phyloP scores from a whole-genome alignment of 2,797 vertebrate genomes.

The Glyptemys insculpta region DNA sequence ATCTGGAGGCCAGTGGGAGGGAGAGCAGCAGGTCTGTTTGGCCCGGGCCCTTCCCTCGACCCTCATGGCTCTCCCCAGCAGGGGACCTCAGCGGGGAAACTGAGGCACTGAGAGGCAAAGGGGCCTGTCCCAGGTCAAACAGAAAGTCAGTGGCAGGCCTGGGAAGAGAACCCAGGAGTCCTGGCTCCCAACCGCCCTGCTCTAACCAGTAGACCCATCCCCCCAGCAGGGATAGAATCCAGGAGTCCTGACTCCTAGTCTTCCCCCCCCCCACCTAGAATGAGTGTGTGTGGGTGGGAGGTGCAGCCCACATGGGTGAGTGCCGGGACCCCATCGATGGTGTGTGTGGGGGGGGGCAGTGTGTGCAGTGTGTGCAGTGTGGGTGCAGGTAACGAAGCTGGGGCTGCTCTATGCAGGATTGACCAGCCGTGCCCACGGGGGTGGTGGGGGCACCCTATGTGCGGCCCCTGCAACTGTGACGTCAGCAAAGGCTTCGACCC shows the following conservation, averaged over 20 bases:
- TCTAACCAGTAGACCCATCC: neutral
- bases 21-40: neutral
- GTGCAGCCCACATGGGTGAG: neutral
- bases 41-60: rapidly evolving
- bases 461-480: slow-evolving; percentile 93
- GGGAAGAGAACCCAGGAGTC: neutral
- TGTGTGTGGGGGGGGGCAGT: rapidly evolving
- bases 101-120: neutral
- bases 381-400: neutral
- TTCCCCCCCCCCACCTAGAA: rapidly evolving
- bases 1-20: neutral
- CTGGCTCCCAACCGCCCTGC: neutral
- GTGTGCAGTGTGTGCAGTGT: neutral
- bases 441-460: slow-evolving; percentile 97
- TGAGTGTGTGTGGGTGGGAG: neutral
- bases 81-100: neutral
- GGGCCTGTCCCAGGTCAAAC: neutral
- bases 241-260: neutral
- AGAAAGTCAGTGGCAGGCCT: neutral
- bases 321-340: neutral
- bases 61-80: neutral
- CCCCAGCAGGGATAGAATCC: neutral
- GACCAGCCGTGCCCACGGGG: slow-evolving; percentile 92
- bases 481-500: slow-evolving; percentile 91
- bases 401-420: slow-evolving; percentile 76